These are phyloP conservation scores for Brachypalpus laphriformis DNA, from an alignment of 2,888 invertebrate genomes.

Conservation along the genomic window DNA sequence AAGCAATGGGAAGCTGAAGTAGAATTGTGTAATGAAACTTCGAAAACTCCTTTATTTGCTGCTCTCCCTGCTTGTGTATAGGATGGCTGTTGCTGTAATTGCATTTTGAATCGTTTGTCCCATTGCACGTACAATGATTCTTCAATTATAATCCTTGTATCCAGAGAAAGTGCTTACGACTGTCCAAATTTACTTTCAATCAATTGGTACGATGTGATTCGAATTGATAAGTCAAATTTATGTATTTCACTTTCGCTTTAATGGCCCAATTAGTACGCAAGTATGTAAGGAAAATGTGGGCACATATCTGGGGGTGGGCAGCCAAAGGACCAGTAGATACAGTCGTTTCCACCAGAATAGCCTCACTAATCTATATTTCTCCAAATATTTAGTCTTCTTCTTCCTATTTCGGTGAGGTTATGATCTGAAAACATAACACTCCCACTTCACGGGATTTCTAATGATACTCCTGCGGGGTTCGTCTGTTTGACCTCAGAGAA, in stretches of 20 bases:
- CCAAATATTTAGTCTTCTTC: no score
- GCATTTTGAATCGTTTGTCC: constrained; percentile 43
- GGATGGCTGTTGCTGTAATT: constrained; percentile 6
- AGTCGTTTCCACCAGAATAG: no score
- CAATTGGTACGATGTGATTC: constrained; percentile 35
- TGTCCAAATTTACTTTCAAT: background rate
- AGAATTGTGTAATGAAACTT: constrained; percentile 30
- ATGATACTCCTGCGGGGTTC: no score
- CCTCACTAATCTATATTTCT: no score
- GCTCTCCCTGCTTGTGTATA: background rate
- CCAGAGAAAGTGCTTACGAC: constrained; percentile 15
- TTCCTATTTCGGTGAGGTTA: no score
- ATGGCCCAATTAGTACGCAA: constrained; percentile 7
- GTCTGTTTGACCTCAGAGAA: no score
- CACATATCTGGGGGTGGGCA: background rate
- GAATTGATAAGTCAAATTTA: constrained; percentile 32
- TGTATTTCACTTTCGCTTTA: constrained; percentile 6
- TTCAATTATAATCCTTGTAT: constrained; percentile 32
- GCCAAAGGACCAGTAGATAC: no score
- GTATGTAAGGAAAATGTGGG: background rate
- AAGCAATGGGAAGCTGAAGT: background rate
- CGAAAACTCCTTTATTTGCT: background rate
- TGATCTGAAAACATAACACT: no score
- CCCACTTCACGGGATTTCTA: no score
- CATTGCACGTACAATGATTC: constrained; percentile 25